Percentiles rank a stretch among this genome's conserved stretches.
Evolutionary conservation across 2,797 vertebrate species (phyloP).

Genomic region (Pterois miles): DNA sequence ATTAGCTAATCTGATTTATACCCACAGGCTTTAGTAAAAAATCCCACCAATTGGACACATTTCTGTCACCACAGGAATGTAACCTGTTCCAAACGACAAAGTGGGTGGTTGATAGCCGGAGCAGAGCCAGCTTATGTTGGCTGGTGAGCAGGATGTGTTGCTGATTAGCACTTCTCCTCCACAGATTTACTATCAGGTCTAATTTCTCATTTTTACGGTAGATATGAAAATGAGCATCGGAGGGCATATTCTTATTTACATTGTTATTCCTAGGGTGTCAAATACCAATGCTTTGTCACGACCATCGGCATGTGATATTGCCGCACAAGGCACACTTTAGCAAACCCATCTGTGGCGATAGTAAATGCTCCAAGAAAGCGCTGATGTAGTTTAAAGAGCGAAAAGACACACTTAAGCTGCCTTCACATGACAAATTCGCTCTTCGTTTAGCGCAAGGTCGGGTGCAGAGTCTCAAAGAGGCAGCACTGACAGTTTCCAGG

Average conservation of each 20-base stretch:
- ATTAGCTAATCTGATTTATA: constrained; percentile 26
- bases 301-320: too few species aligned
- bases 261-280: too few species aligned
- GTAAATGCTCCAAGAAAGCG: too few species aligned
- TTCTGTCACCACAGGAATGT: constrained; percentile 38
- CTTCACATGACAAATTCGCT: too few species aligned
- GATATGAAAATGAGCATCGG: constrained; percentile 26
- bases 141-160: constrained; percentile 23
- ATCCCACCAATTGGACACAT: constrained; percentile 36
- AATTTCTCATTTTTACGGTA: background rate
- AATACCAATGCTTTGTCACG: too few species aligned
- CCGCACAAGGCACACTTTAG: too few species aligned
- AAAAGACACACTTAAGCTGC: too few species aligned
- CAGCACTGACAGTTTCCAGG: too few species aligned
- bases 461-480: too few species aligned
- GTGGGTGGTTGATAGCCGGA: constrained; percentile 44
- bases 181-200: constrained; percentile 26
- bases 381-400: too few species aligned
- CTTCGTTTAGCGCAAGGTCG: too few species aligned
- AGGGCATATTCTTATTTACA: background rate
- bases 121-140: constrained; percentile 48
- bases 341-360: too few species aligned
- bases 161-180: constrained; percentile 36
- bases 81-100: constrained; percentile 36
- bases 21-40: constrained; percentile 31